phyloP scores from a whole-genome alignment of 2,113 vertebrate genomes.

The Natator depressus region DNA sequence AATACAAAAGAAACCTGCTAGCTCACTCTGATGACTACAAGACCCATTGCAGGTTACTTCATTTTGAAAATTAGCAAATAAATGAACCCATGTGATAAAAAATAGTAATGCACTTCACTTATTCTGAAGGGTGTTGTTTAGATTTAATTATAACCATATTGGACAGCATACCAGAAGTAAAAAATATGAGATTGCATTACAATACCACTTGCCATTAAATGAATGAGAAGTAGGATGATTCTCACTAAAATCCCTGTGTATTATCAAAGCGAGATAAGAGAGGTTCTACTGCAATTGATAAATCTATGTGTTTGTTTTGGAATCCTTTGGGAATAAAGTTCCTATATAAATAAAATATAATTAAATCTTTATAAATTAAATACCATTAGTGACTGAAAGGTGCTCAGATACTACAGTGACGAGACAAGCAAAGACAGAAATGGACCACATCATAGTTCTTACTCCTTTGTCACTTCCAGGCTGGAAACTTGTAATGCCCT shows the following conservation, averaged over 20 bases:
- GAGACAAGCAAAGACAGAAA: neutral
- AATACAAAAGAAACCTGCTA: neutral
- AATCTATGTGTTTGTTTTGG: neutral
- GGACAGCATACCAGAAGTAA: neutral
- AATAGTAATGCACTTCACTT: neutral
- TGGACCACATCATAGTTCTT: neutral
- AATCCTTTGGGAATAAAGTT: neutral
- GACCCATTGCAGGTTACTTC: neutral
- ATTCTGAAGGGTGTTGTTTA: neutral
- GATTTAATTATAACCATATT: neutral
- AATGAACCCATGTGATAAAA: neutral
- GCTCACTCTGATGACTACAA: neutral
- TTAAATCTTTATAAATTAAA: neutral
- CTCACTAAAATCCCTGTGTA: too few relatives aligned
- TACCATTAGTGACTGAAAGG: neutral
- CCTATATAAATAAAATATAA: neutral
- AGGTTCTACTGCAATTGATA: neutral
- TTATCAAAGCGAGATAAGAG: neutral
- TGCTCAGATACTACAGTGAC: neutral
- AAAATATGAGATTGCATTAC: neutral
- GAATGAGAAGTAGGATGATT: neutral
- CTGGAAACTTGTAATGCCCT: too few relatives aligned
- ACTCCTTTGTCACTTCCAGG: neutral
- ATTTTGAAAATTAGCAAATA: neutral
- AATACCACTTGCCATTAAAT: neutral